phyloP scores from a whole-genome alignment of 2,888 invertebrate species.

The Limnephilus marmoratus region DNA sequence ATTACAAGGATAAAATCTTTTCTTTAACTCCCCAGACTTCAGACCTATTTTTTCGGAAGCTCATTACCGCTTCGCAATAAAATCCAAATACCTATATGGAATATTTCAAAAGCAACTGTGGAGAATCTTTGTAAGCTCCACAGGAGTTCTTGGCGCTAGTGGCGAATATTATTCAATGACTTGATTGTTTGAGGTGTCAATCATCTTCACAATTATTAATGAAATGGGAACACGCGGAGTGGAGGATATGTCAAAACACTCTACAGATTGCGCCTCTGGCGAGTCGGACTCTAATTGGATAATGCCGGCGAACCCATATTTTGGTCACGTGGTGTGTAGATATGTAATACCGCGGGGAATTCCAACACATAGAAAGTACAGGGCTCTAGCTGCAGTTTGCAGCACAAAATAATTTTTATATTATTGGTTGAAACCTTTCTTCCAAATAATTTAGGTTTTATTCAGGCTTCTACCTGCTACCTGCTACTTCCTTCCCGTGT shows the following conservation, averaged over 20 bases:
- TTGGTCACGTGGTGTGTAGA: constrained; percentile 15
- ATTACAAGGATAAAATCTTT: neutral
- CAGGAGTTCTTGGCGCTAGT: neutral
- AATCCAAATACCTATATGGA: too few species aligned
- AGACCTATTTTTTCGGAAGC: too few species aligned
- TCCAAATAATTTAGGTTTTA: too few species aligned
- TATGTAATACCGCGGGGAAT: neutral
- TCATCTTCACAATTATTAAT: neutral
- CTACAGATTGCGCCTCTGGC: neutral
- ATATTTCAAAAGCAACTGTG: neutral
- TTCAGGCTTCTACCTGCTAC: too few species aligned
- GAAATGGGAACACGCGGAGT: neutral
- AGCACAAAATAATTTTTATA: too few species aligned
- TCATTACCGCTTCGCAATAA: too few species aligned
- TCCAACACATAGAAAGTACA: neutral
- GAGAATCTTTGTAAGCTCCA: neutral
- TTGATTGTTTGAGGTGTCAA: neutral
- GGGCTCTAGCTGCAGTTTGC: neutral
- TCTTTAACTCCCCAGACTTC: neutral
- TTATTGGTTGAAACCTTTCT: too few species aligned
- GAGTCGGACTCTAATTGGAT: constrained; percentile 17
- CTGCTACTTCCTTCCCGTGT: too few species aligned
- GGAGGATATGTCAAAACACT: neutral
- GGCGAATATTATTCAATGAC: neutral
- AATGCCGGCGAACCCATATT: constrained; percentile 18